Percentiles rank a stretch among this genome's conserved stretches.
These are phyloP conservation scores for Xiphophorus maculatus DNA, from an alignment of 2,113 vertebrate genomes.

Conservation along the genomic window DNA sequence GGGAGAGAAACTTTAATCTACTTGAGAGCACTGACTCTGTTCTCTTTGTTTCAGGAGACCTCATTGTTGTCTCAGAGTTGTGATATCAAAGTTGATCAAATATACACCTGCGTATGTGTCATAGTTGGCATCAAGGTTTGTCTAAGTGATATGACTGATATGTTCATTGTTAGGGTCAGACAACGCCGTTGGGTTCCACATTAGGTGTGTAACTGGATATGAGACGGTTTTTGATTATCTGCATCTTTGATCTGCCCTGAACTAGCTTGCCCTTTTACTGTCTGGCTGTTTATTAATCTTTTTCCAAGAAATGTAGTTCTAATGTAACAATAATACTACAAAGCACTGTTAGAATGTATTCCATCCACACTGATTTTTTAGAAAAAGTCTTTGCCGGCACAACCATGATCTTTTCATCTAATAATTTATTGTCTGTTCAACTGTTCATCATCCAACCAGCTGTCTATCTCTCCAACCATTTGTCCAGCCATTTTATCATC, in stretches of 20 bases:
- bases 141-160: constrained; percentile 25
- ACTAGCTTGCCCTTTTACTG: too few relatives aligned
- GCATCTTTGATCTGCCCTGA: too few relatives aligned
- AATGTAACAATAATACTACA: too few relatives aligned
- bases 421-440: background rate
- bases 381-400: too few relatives aligned
- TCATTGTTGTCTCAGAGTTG: constrained; percentile 26
- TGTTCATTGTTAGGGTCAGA: constrained; percentile 18
- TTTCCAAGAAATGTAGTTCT: too few relatives aligned
- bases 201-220: constrained; percentile 13
- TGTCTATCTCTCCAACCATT: too few relatives aligned
- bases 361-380: too few relatives aligned
- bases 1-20: constrained; percentile 64
- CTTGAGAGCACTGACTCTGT: constrained; percentile 56
- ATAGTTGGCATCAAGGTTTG: constrained; percentile 5
- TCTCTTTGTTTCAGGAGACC: constrained; percentile 28
- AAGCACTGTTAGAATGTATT: too few relatives aligned
- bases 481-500: too few relatives aligned
- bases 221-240: too few relatives aligned
- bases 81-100: background rate
- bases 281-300: too few relatives aligned
- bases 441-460: background rate
- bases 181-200: constrained; percentile 26
- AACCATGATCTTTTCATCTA: too few relatives aligned
- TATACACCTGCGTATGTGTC: constrained; percentile 14